A percentile compares a stretch with the other conserved stretches of the same genome.
Evolutionary conservation across 2,797 vertebrate genomes (phyloP).

Genomic region (Takifugu ocellatus): DNA sequence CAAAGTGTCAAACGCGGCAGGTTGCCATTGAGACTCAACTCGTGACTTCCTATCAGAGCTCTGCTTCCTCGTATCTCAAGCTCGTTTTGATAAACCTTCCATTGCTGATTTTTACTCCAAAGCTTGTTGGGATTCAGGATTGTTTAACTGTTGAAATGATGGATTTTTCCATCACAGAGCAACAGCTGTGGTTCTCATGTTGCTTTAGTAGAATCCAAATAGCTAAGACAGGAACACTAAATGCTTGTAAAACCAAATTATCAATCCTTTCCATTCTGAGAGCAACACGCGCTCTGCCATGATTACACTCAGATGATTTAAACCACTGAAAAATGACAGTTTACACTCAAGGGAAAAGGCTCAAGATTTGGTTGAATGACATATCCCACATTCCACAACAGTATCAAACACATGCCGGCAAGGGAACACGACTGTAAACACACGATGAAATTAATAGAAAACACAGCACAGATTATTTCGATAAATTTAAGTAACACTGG

Average conservation of each 20-base stretch:
- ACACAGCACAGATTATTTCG: slow-evolving; percentile 29
- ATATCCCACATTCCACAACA: slow-evolving; percentile 51
- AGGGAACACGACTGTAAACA: slow-evolving; percentile 47
- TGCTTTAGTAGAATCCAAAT: neutral
- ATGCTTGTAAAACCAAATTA: slow-evolving; percentile 9
- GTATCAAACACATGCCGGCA: slow-evolving; percentile 15
- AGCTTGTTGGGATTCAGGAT: neutral
- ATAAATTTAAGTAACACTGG: slow-evolving; percentile 16
- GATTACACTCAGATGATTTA: slow-evolving; percentile 17
- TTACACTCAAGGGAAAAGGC: slow-evolving; percentile 7
- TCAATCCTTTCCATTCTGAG: neutral
- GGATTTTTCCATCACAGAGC: neutral
- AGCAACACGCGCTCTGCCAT: neutral
- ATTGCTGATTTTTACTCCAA: neutral
- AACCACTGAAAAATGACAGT: slow-evolving; percentile 14
- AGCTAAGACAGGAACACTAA: neutral
- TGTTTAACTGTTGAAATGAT: neutral
- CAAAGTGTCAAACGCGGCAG: neutral
- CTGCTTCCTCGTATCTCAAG: slow-evolving; percentile 8
- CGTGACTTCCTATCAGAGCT: neutral
- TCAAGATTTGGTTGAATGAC: slow-evolving; percentile 51
- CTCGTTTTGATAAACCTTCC: neutral
- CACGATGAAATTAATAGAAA: slow-evolving; percentile 47
- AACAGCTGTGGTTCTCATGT: neutral
- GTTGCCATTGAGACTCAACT: neutral